Base-by-base conservation (phyloP, 2,113 vertebrate genomes). In the Centropus bengalensis region DNA sequence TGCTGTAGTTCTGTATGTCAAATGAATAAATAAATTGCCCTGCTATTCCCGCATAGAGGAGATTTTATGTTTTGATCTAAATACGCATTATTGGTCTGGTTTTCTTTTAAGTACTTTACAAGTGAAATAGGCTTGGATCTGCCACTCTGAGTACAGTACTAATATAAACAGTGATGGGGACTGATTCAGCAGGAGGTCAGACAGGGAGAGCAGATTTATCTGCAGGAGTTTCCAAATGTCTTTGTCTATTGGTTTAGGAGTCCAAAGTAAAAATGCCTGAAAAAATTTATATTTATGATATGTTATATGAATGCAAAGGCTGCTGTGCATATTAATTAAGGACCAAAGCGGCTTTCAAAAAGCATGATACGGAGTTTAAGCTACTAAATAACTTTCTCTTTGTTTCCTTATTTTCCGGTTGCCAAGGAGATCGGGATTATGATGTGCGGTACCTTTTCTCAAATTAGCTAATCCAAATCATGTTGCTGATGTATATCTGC, bases 381-480 rank as follows among this genome's bases (percentile, higher is more conserved):
- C 82, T 82, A 73, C 66, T 86, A 86, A 86, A 74, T 59, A 93
- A 62, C 38, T 93, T 89, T 91, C 69, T 89, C 71, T 91, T 93
- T 88, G 85, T 96, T 78, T 79, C 68, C 82, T 83, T 96, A 62
- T 93, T 89, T 93, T 80, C 59, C 10, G 59, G 86, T 96, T 96
- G 86, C 87, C 89, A 96, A 69, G 82, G 79, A 77, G 47, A 95
- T 92, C 66, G 62, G 77, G 86, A 93, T 95, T 94, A 92, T 84
- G 2, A 3, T 42, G 28, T 87, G 60, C 4, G 5, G n/a, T 87
- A 91, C 80, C 36, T 92, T 89, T 94, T 82, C 63, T 94, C 66
- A 88, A 83, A 96, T 94, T 96, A 95, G 71, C 36, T 95, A 93
- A 93, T 95, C 82, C 60, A 90, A 91, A 85, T 92, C 80, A 88